Conservation (phyloP, 1,140 invertebrate species). For the Eumeta japonica region DNA sequence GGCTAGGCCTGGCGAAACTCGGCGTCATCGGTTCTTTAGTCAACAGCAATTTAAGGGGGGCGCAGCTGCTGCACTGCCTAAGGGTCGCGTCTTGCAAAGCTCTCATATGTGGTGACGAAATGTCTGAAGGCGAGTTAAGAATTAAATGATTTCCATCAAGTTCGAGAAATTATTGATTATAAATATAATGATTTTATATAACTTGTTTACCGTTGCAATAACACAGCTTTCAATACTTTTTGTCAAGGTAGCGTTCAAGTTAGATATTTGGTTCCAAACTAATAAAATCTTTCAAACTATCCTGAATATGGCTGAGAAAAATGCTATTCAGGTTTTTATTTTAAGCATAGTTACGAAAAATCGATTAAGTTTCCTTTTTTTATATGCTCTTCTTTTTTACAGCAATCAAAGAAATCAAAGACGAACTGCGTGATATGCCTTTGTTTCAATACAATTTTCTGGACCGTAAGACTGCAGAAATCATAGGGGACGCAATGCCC, state of each 20-base stretch:
- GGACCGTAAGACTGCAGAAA: conserved; percentile 19
- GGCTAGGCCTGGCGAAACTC: conserved; percentile 84
- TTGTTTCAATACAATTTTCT: conserved; percentile 62
- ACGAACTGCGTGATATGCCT: conserved; percentile 50
- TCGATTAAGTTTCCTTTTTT: too few species aligned
- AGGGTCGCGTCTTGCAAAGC: conserved; percentile 71
- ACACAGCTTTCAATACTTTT: too few species aligned
- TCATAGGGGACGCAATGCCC: conserved; percentile 52
- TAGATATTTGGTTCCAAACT: too few species aligned
- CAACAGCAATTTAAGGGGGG: conserved; percentile 79
- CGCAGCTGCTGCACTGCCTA: conserved; percentile 80
- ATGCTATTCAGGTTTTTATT: too few species aligned
- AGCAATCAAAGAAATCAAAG: conserved; percentile 59
- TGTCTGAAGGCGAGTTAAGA: conserved; percentile 58
- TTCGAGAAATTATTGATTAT: too few species aligned
- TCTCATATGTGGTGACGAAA: conserved; percentile 73
- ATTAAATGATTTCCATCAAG: too few species aligned
- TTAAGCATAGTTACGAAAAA: too few species aligned
- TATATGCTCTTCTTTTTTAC: conserved; percentile 19
- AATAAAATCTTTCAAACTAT: too few species aligned
- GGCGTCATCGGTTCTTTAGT: conserved; percentile 84
- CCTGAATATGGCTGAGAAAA: too few species aligned
- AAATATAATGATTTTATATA: conserved; percentile 4
- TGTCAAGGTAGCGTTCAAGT: too few species aligned
- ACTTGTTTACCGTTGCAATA: neutral